Evolutionary conservation across 2,888 invertebrate genomes (phyloP), one percentile per base, ranked within the genome.

Genomic region (Nasonovia ribisnigri): DNA sequence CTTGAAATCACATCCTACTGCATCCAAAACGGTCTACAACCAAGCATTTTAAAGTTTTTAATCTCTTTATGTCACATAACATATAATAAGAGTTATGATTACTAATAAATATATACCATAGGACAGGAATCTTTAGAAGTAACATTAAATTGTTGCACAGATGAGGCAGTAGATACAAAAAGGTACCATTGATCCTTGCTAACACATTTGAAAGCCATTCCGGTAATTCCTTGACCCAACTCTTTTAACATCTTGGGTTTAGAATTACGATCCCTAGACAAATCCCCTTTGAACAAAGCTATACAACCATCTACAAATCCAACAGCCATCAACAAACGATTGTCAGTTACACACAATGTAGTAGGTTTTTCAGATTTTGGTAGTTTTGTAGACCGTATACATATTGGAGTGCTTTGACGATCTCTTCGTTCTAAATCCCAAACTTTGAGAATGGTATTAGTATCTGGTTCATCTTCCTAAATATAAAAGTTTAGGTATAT

Each of bases 221-320:
- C 98, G 60, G 98, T 98, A 93, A 99, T 97, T 20, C 97, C 96
- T 84, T 97, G 97, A 84, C 96, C 96, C 88, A 97, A 97, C 88
- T 97, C 97, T 88, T 97, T 97, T 36, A 98, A 95, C 0, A 97
- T 96, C 95, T 97, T 97, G 95, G 97, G 97, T 95, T 98, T 97
- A 94, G 97, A 97, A 95, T 97, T 96, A 93, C 97, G 95, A 95
- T 99, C 99, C 93, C 98, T 96, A 4, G 97, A 97, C 4, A 99
- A 97, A 95, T 99, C 98, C 3, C 99, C 99, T 96, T 95, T 94
- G 94, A 97, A 98, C 43, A 99, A 96, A 46, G 98, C 96, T 84
- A 99, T 97, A 13, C 98, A 97, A 0, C 99, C 99, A 96, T 99
- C 98, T 95, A 97, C 97, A 95, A 99, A 99, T 1, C 99, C 99